A percentile compares a stretch with the other conserved stretches of the same genome.
phyloP scores from a whole-genome alignment of 2,797 vertebrate species.

The Lacerta agilis region DNA sequence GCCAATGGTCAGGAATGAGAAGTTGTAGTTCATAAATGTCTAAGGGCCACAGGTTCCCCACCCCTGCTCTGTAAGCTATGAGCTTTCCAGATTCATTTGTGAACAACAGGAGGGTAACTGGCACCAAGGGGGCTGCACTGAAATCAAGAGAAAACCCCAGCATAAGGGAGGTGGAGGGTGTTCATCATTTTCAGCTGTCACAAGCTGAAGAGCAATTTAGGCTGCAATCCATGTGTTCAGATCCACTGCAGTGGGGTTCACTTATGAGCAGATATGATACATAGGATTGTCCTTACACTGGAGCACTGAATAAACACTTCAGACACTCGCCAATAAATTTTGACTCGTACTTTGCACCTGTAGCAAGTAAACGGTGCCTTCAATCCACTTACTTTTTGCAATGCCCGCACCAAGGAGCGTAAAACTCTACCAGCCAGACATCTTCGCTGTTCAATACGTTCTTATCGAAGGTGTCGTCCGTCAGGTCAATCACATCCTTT shows the following conservation, averaged over 20 bases:
- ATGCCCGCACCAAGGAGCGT: constrained; percentile 98
- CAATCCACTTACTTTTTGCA: constrained; percentile 91
- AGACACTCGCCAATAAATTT: neutral
- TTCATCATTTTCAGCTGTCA: neutral
- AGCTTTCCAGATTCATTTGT: neutral
- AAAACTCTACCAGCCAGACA: constrained; percentile 98
- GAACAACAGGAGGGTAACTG: neutral
- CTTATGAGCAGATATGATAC: too few relatives aligned
- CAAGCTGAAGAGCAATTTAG: neutral
- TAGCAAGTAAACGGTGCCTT: neutral
- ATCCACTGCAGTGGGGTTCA: too few relatives aligned
- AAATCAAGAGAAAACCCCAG: neutral
- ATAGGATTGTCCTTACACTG: neutral
- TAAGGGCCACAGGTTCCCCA: neutral
- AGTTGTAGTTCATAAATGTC: too few relatives aligned
- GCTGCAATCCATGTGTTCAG: too few relatives aligned
- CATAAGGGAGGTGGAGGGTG: too few relatives aligned
- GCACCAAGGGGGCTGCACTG: neutral
- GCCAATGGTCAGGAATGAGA: neutral
- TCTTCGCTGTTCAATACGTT: constrained; percentile 85
- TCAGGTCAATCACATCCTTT: constrained; percentile 92
- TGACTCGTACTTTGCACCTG: accelerated
- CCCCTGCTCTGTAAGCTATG: neutral
- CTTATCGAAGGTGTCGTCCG: constrained; percentile 92
- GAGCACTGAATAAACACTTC: neutral